phyloP scores from a whole-genome alignment of 2,113 vertebrate genomes.

The Cyanocitta stelleri region DNA sequence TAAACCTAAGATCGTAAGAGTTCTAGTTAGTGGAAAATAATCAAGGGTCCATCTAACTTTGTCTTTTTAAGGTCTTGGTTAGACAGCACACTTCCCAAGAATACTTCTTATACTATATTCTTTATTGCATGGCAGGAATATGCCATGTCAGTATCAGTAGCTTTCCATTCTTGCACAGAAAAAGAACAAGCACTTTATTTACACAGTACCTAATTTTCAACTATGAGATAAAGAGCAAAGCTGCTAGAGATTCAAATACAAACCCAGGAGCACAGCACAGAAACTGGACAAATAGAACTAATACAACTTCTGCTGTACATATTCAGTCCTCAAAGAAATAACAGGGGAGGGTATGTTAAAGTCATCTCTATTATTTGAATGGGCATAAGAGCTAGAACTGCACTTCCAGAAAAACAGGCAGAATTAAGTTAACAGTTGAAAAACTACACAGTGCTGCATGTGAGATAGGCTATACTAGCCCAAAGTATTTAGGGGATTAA shows the following conservation, averaged over 20 bases:
- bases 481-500: background rate
- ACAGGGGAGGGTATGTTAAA: background rate
- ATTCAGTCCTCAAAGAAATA: background rate
- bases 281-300: background rate
- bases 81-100: background rate
- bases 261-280: background rate
- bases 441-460: background rate
- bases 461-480: background rate
- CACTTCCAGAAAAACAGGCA: background rate
- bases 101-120: background rate
- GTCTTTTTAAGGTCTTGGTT: background rate
- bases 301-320: background rate
- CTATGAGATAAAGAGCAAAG: background rate
- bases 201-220: background rate
- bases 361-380: background rate
- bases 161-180: background rate
- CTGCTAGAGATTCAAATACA: background rate
- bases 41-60: background rate
- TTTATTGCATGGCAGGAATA: background rate
- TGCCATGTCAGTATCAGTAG: background rate
- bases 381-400: background rate
- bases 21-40: background rate
- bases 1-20: background rate
- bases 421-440: background rate
- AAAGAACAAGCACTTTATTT: background rate